Percentiles rank a stretch among this genome's conserved stretches.
Conservation (phyloP, 2,113 vertebrate species). For the Stegastes partitus region DNA sequence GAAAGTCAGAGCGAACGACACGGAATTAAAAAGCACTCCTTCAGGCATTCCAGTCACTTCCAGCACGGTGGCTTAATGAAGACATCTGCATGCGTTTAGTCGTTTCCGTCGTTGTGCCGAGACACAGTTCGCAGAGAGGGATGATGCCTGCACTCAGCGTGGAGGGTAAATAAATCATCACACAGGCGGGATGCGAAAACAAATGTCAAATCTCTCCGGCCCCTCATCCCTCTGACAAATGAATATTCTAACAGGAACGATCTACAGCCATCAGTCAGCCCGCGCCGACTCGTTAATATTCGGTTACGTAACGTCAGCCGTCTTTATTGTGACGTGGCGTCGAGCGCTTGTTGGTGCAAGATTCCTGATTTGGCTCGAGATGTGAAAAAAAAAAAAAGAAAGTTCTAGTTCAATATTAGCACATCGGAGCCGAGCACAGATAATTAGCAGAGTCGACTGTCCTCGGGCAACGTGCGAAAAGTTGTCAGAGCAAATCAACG, state of each 20-base stretch:
- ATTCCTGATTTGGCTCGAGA: background rate
- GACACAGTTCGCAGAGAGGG: background rate
- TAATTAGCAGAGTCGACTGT: too few relatives aligned
- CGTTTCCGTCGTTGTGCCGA: background rate
- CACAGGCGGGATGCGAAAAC: background rate
- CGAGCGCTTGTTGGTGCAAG: background rate
- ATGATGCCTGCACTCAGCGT: background rate
- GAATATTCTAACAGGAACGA: constrained; percentile 5
- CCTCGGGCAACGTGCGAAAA: too few relatives aligned
- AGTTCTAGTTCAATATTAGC: too few relatives aligned
- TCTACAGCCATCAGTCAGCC: background rate
- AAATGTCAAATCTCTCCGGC: background rate
- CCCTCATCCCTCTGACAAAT: constrained; percentile 1
- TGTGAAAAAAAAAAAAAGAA: too few relatives aligned
- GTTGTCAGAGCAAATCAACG: too few relatives aligned
- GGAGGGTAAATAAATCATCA: constrained; percentile 5
- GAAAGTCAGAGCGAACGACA: too few relatives aligned
- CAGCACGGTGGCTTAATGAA: background rate
- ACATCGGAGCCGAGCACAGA: too few relatives aligned
- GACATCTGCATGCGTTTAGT: background rate
- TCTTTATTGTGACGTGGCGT: background rate
- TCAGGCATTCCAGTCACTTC: too few relatives aligned
- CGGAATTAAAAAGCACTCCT: too few relatives aligned
- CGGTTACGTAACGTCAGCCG: background rate
- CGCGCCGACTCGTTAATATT: background rate